phyloP scores from a whole-genome alignment of 1,140 invertebrate species.

The Neoseiulus cucumeris region DNA sequence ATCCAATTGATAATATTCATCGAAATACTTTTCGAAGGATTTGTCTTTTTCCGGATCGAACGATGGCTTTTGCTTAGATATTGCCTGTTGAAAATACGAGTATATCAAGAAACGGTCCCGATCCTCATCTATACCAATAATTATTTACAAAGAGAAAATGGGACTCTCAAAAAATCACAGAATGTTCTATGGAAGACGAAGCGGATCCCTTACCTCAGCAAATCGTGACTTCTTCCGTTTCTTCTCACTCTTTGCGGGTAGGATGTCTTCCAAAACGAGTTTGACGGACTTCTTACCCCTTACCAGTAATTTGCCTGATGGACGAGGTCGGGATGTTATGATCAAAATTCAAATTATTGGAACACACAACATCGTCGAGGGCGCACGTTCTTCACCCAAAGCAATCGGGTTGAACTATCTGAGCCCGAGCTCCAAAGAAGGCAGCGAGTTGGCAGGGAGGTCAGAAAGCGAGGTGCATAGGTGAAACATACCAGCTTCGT shows the following conservation, averaged over 20 bases:
- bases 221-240: conserved; percentile 39
- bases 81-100: neutral
- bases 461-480: too few species aligned
- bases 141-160: neutral
- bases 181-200: too few species aligned
- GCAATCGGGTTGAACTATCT: too few species aligned
- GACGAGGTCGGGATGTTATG: too few species aligned
- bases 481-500: conserved; percentile 25
- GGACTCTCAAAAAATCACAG: too few species aligned
- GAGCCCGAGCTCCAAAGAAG: too few species aligned
- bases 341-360: too few species aligned
- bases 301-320: neutral
- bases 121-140: neutral
- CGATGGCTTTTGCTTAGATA: conserved; percentile 47
- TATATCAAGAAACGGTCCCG: too few species aligned
- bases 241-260: conserved; percentile 25
- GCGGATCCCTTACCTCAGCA: conserved; percentile 38
- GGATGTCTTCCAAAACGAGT: neutral
- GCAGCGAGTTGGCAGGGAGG: too few species aligned
- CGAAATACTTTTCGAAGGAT: conserved; percentile 65
- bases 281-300: neutral
- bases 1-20: conserved; percentile 82
- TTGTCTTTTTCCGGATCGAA: conserved; percentile 55
- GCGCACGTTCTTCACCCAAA: too few species aligned
- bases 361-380: too few species aligned